phyloP scores from a whole-genome alignment of 2,797 vertebrate genomes.

The Cuculus canorus region DNA sequence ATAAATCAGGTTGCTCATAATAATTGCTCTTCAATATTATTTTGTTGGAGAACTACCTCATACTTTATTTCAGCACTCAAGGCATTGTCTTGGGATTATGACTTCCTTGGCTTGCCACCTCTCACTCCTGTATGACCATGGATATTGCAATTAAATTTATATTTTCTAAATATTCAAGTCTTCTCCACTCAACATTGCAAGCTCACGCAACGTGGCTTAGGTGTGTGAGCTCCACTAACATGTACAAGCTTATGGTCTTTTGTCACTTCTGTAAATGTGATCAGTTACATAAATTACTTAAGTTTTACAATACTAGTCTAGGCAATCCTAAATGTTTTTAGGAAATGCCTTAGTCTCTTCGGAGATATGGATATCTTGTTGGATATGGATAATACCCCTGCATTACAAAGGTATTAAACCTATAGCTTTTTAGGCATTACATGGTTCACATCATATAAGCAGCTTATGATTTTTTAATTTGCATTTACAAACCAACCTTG shows the following conservation, averaged over 20 bases:
- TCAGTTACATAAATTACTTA: background rate
- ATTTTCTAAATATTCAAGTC: background rate
- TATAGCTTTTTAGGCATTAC: background rate
- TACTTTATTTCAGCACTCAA: background rate
- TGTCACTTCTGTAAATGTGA: background rate
- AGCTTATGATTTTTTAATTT: background rate
- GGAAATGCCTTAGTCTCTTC: background rate
- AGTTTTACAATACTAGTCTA: background rate
- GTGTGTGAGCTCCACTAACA: background rate
- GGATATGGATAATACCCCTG: background rate
- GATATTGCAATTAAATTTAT: background rate
- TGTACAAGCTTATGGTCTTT: background rate
- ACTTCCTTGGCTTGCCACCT: background rate
- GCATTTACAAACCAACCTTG: background rate
- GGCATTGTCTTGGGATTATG: background rate
- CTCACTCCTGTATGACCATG: background rate
- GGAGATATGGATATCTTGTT: no score
- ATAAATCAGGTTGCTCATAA: background rate
- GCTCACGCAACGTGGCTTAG: background rate
- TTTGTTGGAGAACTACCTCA: background rate
- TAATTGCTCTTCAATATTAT: background rate
- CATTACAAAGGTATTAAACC: background rate
- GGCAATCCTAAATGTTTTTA: background rate
- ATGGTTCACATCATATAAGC: background rate
- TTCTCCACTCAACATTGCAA: background rate